A percentile compares a stretch with the other conserved stretches of the same genome.
These are phyloP conservation scores for Trimorus sp. DNA, from an alignment of 2,888 invertebrate species.

Conservation along the genomic window DNA sequence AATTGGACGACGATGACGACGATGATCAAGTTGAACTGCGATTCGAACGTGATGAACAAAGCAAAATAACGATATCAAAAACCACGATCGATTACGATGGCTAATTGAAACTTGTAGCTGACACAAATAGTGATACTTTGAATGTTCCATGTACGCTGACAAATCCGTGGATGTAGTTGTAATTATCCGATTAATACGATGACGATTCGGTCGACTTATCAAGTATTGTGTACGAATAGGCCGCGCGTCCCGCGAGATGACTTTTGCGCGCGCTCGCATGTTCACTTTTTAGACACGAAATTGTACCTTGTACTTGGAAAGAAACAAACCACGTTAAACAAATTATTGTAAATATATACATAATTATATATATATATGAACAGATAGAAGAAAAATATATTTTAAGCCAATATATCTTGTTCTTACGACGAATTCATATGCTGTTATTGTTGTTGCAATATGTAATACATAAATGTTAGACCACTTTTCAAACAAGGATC, in stretches of 20 bases:
- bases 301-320: slow-evolving; percentile 62
- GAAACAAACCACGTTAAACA: slow-evolving; percentile 43
- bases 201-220: slow-evolving; percentile 53
- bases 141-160: slow-evolving; percentile 55
- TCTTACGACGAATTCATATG: slow-evolving; percentile 63
- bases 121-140: slow-evolving; percentile 62
- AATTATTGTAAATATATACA: slow-evolving; percentile 69
- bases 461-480: slow-evolving; percentile 61
- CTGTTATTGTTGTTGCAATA: slow-evolving; percentile 65
- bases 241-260: slow-evolving; percentile 30
- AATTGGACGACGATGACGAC: not conserved
- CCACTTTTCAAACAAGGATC: slow-evolving; percentile 54
- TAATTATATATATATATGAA: slow-evolving; percentile 65
- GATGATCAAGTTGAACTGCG: not conserved
- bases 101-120: slow-evolving; percentile 29
- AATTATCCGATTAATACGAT: slow-evolving; percentile 56
- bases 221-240: slow-evolving; percentile 57
- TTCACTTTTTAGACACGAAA: slow-evolving; percentile 58
- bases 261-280: slow-evolving; percentile 12
- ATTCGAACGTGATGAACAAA: no score
- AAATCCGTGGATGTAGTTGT: slow-evolving; percentile 60
- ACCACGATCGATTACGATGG: no score
- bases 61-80: no score
- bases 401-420: slow-evolving; percentile 64
- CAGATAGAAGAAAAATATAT: slow-evolving; percentile 62